Evolutionary conservation across 1,140 invertebrate species (phyloP), one percentile per base, ranked within the genome.

Genomic region (Camponotus vicinus): DNA sequence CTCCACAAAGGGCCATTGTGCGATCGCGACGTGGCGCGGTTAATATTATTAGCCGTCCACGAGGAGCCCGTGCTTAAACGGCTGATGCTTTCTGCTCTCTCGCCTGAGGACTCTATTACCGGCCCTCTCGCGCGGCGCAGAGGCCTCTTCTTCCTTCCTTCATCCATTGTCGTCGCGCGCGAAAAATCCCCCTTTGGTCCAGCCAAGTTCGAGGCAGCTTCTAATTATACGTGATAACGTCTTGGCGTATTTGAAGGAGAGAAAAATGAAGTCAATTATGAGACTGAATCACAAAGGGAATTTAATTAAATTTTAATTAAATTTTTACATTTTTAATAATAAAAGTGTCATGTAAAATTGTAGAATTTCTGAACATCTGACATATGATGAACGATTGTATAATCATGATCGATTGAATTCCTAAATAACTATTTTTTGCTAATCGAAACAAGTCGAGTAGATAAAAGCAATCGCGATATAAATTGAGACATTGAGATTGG

Each of bases 41-140:
- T 93, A 93, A 93, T 93, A 92, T 92, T 93, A 93, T 93, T 93
- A 93, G 87, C 85, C 88, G 90, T 91, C 87, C 88, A 90, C 88
- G 86, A 92, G 90, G 90, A 91, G 88, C 85, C 49, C 66, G 73
- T 63, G 88, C 86, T 90, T 89, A 89, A 89, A 80, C 87, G 89
- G 88, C 90, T 86, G 86, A 86, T 88, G 89, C 85, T 90, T 91
- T 91, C 91, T 88, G 37, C 67, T 84, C 67, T 84, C 82, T 89
- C 84, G 70, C 80, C 86, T 87, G 91, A 93, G 87, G 92, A 93
- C 92, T 93, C 93, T 92, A 93, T 93, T 93, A 91, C 89, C 57
- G 85, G 82, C 87, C 49, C 88, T 90, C 77, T 45, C 55, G 49
- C 6, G 37, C 6, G 37, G 9, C 8, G 79, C 64, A 15, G 42